phyloP scores from a whole-genome alignment of 2,888 invertebrate genomes.

The Athalia rosae region DNA sequence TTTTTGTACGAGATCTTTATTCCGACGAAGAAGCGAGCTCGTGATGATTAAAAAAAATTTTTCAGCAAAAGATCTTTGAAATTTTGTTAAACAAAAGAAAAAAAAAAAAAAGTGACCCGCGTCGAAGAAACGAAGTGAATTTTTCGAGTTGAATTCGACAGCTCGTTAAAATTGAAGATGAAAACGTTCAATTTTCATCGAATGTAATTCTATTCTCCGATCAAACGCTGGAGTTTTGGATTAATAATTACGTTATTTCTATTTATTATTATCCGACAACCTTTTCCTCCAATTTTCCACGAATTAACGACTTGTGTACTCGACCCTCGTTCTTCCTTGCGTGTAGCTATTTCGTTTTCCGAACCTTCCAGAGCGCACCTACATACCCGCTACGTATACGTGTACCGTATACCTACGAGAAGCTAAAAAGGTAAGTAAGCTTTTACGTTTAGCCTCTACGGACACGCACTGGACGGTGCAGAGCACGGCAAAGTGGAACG shows the following conservation, averaged over 20 bases:
- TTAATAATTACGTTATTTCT: too few relatives aligned
- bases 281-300: not conserved
- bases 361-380: not conserved
- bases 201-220: too few relatives aligned
- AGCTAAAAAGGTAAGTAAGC: slow-evolving; percentile 35
- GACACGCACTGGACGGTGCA: slow-evolving; percentile 32
- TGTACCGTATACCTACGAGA: too few relatives aligned
- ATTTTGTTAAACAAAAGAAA: not conserved
- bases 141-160: too few relatives aligned
- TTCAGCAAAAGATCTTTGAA: not conserved
- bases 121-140: too few relatives aligned
- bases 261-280: not conserved
- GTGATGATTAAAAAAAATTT: not conserved
- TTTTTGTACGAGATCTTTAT: too few relatives aligned
- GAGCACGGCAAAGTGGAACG: not conserved
- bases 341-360: slow-evolving; percentile 17
- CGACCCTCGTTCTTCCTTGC: slow-evolving; percentile 1
- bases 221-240: too few relatives aligned
- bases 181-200: too few relatives aligned
- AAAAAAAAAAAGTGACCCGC: not conserved
- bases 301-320: not conserved
- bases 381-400: too few relatives aligned
- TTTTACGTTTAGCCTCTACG: slow-evolving; percentile 26
- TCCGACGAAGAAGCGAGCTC: not conserved
- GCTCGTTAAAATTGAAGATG: too few relatives aligned